These are phyloP conservation scores for Anagyrus pseudococci DNA, from an alignment of 2,888 invertebrate genomes.

Conservation along the genomic window DNA sequence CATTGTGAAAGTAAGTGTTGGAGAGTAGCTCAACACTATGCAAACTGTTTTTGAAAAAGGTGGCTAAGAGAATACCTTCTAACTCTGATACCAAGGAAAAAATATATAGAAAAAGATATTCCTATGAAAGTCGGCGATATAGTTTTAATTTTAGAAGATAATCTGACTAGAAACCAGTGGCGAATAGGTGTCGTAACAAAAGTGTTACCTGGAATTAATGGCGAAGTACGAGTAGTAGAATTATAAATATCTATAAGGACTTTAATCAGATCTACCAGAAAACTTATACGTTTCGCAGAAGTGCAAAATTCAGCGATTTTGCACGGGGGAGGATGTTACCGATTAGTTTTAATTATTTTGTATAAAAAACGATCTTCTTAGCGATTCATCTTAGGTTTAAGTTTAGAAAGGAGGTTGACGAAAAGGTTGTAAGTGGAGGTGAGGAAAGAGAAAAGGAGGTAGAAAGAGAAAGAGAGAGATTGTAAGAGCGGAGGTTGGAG, in stretches of 20 bases:
- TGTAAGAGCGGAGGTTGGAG: too few relatives aligned
- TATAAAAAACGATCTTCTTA: background rate
- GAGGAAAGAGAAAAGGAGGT: too few relatives aligned
- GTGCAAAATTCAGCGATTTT: background rate
- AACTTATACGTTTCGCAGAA: background rate
- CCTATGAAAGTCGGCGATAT: constrained; percentile 1
- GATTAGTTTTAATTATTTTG: background rate
- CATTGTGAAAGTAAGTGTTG: constrained; percentile 1
- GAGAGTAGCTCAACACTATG: background rate
- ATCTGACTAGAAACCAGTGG: background rate
- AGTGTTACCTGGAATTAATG: background rate
- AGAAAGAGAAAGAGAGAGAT: too few relatives aligned
- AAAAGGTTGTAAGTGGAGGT: too few relatives aligned
- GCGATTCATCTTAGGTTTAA: too few relatives aligned
- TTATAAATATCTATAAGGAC: background rate
- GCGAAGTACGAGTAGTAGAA: background rate
- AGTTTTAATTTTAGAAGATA: background rate
- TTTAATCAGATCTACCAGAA: background rate
- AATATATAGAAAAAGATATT: background rate
- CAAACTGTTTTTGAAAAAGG: background rate
- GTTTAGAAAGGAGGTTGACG: too few relatives aligned
- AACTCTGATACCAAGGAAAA: background rate
- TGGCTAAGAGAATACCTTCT: background rate
- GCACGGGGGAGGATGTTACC: background rate
- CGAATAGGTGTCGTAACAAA: background rate